These are phyloP conservation scores for Hippocampus abdominalis DNA, from an alignment of 2,113 vertebrate species.

Conservation along the genomic window DNA sequence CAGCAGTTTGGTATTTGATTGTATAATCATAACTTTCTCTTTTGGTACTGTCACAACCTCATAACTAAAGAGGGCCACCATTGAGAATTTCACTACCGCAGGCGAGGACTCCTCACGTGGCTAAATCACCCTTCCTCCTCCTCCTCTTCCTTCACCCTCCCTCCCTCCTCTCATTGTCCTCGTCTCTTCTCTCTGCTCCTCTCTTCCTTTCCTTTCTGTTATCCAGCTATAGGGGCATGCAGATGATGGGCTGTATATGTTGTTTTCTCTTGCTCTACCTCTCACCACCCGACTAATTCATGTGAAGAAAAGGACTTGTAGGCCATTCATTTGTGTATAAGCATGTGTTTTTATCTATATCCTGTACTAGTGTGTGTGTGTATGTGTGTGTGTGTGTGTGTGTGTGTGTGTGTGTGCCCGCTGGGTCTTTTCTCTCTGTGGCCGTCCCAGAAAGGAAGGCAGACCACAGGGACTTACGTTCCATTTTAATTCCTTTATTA, in stretches of 20 bases:
- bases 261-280: conserved; percentile 12
- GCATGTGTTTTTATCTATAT: conserved; percentile 30
- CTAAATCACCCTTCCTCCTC: conserved; percentile 7
- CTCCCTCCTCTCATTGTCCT: neutral
- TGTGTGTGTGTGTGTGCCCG: conserved; percentile 2
- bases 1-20: neutral
- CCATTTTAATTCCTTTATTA: conserved; percentile 74
- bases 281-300: conserved; percentile 21
- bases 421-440: conserved; percentile 42
- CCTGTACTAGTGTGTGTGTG: neutral
- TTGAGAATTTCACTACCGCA: neutral
- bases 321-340: conserved; percentile 15
- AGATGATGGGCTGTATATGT: conserved; percentile 30
- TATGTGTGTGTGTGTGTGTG: conserved; percentile 13
- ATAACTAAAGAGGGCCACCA: neutral
- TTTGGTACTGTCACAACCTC: neutral
- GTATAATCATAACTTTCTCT: neutral
- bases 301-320: conserved; percentile 9
- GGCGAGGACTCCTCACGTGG: conserved; percentile 32
- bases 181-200: neutral
- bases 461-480: conserved; percentile 72
- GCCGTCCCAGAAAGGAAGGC: conserved; percentile 74
- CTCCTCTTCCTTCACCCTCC: conserved; percentile 6
- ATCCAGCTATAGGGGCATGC: neutral
- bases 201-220: neutral